Evolutionary conservation across 2,113 vertebrate species (phyloP).

Genomic region (Herpetotheres cachinnans): DNA sequence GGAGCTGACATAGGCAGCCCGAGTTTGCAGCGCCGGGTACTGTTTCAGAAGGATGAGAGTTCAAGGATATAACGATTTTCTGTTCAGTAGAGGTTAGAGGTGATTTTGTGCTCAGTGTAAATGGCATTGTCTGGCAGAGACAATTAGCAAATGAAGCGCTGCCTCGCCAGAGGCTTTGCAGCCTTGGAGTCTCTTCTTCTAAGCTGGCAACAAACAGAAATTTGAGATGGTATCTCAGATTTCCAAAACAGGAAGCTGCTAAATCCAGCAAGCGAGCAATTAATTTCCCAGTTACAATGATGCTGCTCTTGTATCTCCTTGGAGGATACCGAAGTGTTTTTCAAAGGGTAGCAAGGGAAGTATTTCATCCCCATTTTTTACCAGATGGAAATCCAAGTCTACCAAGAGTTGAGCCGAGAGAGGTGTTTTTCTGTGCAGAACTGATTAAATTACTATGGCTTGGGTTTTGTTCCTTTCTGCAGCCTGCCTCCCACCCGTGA

Average conservation of each 20-base stretch:
- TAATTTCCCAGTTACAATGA: slow-evolving; percentile 11
- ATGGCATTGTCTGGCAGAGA: slow-evolving; percentile 37
- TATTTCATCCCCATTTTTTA: not conserved
- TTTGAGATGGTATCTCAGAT: slow-evolving; percentile 29
- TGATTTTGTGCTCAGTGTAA: slow-evolving; percentile 23
- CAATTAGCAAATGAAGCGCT: slow-evolving; percentile 58
- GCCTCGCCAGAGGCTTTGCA: slow-evolving; percentile 11
- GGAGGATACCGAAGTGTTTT: not conserved
- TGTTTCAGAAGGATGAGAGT: not conserved
- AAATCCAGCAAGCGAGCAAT: slow-evolving; percentile 42
- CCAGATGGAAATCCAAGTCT: not conserved
- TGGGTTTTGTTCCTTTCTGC: not conserved
- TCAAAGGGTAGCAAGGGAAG: not conserved
- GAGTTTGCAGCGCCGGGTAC: not conserved
- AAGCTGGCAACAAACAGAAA: slow-evolving; percentile 57
- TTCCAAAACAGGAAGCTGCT: slow-evolving; percentile 59
- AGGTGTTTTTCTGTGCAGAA: not conserved
- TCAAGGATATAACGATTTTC: not conserved
- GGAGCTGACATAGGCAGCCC: accelerated
- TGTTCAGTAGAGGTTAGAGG: slow-evolving; percentile 32
- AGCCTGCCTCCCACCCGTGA: not conserved
- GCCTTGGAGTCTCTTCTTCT: slow-evolving; percentile 25
- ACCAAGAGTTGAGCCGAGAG: not conserved
- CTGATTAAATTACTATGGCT: not conserved
- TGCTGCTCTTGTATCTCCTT: not conserved